Conservation (phyloP, 2,888 invertebrate genomes). For the Stramonita haemastoma region DNA sequence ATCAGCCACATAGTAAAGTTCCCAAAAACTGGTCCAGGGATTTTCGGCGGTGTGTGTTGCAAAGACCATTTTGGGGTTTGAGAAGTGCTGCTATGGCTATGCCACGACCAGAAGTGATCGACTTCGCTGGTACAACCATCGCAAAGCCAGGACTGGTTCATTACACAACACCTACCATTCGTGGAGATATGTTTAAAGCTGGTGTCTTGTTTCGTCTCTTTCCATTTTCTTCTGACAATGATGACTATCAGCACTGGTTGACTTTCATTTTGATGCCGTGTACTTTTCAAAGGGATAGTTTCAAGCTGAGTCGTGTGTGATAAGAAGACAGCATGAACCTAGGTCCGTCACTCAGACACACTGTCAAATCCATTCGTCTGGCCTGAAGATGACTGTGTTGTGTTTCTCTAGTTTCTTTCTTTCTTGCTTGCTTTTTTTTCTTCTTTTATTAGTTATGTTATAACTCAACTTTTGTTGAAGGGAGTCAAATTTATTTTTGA, state of each 20-base stretch:
- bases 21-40: neutral
- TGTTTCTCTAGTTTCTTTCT: no score
- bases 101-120: conserved; percentile 23
- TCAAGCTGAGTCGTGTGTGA: neutral
- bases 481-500: no score
- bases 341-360: neutral
- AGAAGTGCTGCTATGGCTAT: conserved; percentile 38
- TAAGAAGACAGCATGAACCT: neutral
- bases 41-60: conserved; percentile 18
- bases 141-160: conserved; percentile 22
- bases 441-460: no score
- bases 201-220: neutral
- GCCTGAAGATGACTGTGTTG: no score
- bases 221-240: neutral
- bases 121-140: conserved; percentile 34
- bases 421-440: no score
- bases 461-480: no score
- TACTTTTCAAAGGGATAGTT: no score
- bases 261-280: no score
- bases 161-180: neutral
- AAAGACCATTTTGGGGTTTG: conserved; percentile 29
- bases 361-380: no score
- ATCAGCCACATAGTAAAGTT: neutral
- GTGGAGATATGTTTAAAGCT: conserved; percentile 39
- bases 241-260: neutral